Evolutionary conservation across 1,140 invertebrate genomes (phyloP), one percentile per base, ranked within the genome.

Genomic region (Leptinotarsa lineolata): DNA sequence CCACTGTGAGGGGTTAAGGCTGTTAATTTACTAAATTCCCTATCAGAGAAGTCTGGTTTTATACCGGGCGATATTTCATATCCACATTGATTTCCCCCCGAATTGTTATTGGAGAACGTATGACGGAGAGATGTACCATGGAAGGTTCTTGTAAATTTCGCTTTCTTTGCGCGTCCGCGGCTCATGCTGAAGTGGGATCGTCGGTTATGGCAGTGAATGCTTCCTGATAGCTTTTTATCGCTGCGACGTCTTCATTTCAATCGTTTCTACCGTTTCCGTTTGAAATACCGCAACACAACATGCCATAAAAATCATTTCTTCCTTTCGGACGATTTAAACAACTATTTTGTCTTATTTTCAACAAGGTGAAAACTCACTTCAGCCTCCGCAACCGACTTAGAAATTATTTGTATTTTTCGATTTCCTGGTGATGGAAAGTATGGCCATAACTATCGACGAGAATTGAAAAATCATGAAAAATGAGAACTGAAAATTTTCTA

Each of bases 11-110:
- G 72, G 75, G 74, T 73, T 74, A 79, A 81, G 75, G 78, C 76
- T 76, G 77, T 76, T 67, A 74, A 74, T 82, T 80, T 78, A 82
- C 79, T 82, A 78, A 72, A 77, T 46, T 63, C 46, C 54, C 70
- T 76, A 72, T 70, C 72, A 75, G 61, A 71, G 60, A 67, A 39
- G 54, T 70, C 61, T 68, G 64, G 74, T 77, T 81, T 78, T 81
- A 81, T 81, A 81, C 75, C 73, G 73, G 72, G 72, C 74, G 73
- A 73, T 79, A 75, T 78, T 80, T 71, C 44, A 72, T 72, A 73
- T 80, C 75, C 77, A 39, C 30, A 11, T 11, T 39, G 30, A 39
- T 39, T 77, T 70, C 68, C 76, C 77, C 77, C 77, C 77, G 72
- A 45, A 30, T 70, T 16, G 30, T 39, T 16, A 20, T 45, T 60